Percentiles rank a stretch among this genome's conserved stretches.
phyloP scores from a whole-genome alignment of 1,140 invertebrate genomes.

The Anthonomus grandis region DNA sequence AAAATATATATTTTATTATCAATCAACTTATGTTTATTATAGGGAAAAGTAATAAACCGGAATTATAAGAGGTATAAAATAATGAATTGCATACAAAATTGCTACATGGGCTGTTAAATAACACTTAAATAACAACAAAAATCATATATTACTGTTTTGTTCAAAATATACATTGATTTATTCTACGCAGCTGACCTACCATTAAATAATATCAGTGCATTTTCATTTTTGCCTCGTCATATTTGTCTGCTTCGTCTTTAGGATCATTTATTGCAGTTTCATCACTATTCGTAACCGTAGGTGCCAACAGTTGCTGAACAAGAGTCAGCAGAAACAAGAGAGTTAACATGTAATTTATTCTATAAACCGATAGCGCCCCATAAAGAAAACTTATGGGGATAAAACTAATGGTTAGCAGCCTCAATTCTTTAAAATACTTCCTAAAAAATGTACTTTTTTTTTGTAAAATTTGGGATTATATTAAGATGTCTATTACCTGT shows the following conservation, averaged over 20 bases:
- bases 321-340: slow-evolving; percentile 53
- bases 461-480: background rate
- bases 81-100: no score
- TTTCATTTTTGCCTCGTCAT: slow-evolving; percentile 22
- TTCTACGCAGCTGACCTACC: no score
- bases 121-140: no score
- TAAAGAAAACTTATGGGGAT: slow-evolving; percentile 54
- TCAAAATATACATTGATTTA: no score
- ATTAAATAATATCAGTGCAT: slow-evolving; percentile 24
- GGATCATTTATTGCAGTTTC: slow-evolving; percentile 1
- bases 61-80: no score
- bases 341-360: slow-evolving; percentile 56
- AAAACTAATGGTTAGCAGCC: slow-evolving; percentile 51
- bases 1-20: no score
- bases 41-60: no score
- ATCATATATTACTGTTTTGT: no score
- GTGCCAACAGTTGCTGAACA: slow-evolving; percentile 52
- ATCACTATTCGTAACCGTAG: slow-evolving; percentile 8
- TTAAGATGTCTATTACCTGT: slow-evolving; percentile 41
- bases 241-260: slow-evolving; percentile 15
- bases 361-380: slow-evolving; percentile 54
- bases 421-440: slow-evolving; percentile 50
- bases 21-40: no score
- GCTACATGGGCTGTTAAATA: no score
- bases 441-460: slow-evolving; percentile 43